Evolutionary conservation across 1,140 invertebrate genomes (phyloP).

Genomic region (Eumeta japonica): DNA sequence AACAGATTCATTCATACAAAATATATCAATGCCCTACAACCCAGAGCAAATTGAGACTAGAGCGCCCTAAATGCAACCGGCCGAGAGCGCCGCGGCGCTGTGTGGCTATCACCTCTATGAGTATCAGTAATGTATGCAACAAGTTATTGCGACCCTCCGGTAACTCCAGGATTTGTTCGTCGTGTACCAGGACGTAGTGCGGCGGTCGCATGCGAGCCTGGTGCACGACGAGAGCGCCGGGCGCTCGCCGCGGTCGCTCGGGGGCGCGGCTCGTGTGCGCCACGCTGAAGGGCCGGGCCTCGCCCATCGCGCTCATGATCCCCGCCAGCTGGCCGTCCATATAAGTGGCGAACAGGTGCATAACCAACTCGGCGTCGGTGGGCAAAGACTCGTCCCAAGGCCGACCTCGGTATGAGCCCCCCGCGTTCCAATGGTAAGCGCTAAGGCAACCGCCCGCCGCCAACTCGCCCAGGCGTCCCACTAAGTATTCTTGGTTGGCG

Average conservation of each 20-base stretch:
- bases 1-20: no score
- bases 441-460: slow-evolving; percentile 75
- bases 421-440: slow-evolving; percentile 75
- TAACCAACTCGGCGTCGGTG: slow-evolving; percentile 73
- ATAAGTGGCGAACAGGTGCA: slow-evolving; percentile 77
- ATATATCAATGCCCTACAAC: slow-evolving; percentile 64
- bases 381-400: slow-evolving; percentile 75
- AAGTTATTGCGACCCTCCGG: slow-evolving; percentile 77
- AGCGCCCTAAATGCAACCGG: slow-evolving; percentile 71
- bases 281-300: no score
- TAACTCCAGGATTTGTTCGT: slow-evolving; percentile 64
- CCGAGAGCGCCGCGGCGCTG: slow-evolving; percentile 36
- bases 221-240: no score
- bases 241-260: no score
- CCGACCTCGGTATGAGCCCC: slow-evolving; percentile 62
- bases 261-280: no score
- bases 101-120: slow-evolving; percentile 31
- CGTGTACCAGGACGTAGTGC: slow-evolving; percentile 69
- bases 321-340: slow-evolving; percentile 71
- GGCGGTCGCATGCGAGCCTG: slow-evolving; percentile 71
- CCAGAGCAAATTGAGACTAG: slow-evolving; percentile 77
- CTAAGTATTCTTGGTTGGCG: slow-evolving; percentile 76
- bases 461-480: slow-evolving; percentile 62
- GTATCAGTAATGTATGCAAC: slow-evolving; percentile 71
- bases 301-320: no score